Conservation (phyloP, 2,797 vertebrate species). For the Mus spretus region DNA sequence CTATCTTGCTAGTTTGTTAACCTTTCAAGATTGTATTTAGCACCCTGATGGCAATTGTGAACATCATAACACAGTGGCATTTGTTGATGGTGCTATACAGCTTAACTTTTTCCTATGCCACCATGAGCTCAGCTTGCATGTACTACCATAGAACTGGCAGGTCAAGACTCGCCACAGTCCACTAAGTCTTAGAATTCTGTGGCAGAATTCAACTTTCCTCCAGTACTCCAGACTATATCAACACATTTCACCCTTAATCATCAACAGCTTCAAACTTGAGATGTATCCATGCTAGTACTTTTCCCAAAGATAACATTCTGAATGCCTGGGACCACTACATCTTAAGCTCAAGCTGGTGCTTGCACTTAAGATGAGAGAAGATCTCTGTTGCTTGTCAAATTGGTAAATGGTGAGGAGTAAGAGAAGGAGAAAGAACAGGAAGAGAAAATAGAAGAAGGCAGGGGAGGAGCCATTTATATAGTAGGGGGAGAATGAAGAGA, state of each 20-base stretch:
- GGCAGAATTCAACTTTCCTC: not conserved
- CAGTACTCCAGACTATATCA: conserved; percentile 21
- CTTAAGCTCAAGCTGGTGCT: not conserved
- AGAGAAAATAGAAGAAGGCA: not conserved
- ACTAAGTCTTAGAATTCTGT: not conserved
- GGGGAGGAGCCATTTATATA: not conserved
- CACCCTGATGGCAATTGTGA: conserved; percentile 70
- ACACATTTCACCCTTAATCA: conserved; percentile 58
- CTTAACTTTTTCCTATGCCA: conserved; percentile 25
- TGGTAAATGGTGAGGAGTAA: not conserved
- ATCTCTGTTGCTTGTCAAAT: not conserved
- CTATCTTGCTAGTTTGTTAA: conserved; percentile 82
- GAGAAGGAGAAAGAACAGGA: not conserved
- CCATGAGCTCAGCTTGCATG: conserved; percentile 46
- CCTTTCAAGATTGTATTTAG: conserved; percentile 74
- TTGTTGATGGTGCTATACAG: not conserved
- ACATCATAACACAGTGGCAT: not conserved
- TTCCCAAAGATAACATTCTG: not conserved
- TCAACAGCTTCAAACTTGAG: conserved; percentile 59
- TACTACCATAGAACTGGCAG: not conserved
- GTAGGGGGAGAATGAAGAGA: not conserved
- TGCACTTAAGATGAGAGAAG: conserved; percentile 43
- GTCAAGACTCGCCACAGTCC: not conserved
- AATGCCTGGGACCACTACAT: not conserved
- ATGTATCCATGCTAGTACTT: conserved; percentile 6